Evolutionary conservation across 2,113 vertebrate species (phyloP), one percentile per base, ranked within the genome.

Genomic region (Athene noctua): DNA sequence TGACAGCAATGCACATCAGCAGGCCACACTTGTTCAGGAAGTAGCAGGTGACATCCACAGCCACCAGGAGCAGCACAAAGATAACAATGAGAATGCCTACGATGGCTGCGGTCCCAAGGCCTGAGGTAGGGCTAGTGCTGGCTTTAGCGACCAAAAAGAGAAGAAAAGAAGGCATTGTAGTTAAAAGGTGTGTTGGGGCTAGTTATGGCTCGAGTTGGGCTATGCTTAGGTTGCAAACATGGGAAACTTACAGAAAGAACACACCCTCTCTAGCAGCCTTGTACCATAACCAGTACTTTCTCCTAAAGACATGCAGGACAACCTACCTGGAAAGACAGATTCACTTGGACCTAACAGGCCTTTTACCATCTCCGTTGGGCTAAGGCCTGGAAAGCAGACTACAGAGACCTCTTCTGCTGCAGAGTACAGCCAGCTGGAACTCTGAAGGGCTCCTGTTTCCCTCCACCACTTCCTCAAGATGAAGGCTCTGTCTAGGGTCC

Each of bases 1-100:
- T 99, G 61, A 99, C 99, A 0, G 99, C 99, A 15, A 99, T 99
- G 97, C 99, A 99, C 99, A 99, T 99, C 74, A 99, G 98, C 94
- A 99, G 98, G 89, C 99, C 99, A 3, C 99, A 99, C 97, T 99
- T 99, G 98, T 99, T 99, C 94, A 99, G 98, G 98, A 99, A 99
- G 98, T 99, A 99, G 97, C 99, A 99, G 97, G 99, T 99, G 97
- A 99, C 98, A 46, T 99, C 99, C 96, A 99, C 98, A 6, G 98
- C 98, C 97, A 99, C 98, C 96, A 99, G 98, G 77, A 99, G 98
- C 71, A 99, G 98, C 84, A 99, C 97, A 23, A 99, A 99, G 59
- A 98, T 98, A 58, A 99, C 98, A 10, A 99, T 98, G 40, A 99
- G 99, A 94, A 99, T 99, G 84, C 99, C 99, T 65, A 99, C 98